Percentiles rank a stretch among this genome's conserved stretches.
phyloP scores from a whole-genome alignment of 2,113 vertebrate species.

The Scytalopus superciliaris region DNA sequence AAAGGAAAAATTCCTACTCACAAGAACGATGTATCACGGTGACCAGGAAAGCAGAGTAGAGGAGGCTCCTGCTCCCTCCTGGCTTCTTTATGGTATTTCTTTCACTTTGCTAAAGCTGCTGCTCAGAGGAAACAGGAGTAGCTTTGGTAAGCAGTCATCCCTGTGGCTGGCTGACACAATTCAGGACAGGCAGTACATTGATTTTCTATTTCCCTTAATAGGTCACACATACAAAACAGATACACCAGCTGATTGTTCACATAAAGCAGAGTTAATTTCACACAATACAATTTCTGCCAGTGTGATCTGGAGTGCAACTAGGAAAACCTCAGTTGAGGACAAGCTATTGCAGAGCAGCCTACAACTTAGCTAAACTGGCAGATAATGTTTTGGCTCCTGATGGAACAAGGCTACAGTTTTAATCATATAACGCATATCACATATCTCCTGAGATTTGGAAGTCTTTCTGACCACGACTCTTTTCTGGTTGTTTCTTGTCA shows the following conservation, averaged over 20 bases:
- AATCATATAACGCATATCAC: neutral
- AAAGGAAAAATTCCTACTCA: slow-evolving; percentile 5
- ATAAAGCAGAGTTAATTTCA: slow-evolving; percentile 11
- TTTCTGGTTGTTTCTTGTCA: neutral
- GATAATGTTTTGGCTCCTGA: neutral
- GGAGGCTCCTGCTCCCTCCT: neutral
- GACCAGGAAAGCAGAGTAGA: neutral
- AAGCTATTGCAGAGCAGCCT: neutral
- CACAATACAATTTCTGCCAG: neutral
- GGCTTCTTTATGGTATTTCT: neutral
- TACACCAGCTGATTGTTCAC: neutral
- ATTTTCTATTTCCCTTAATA: neutral
- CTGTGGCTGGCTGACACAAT: neutral
- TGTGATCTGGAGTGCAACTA: neutral
- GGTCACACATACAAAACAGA: neutral
- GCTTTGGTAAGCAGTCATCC: neutral
- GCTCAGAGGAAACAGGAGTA: neutral
- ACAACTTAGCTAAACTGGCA: neutral
- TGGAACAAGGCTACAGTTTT: neutral
- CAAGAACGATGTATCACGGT: neutral
- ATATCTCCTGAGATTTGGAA: neutral
- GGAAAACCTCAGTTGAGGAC: neutral
- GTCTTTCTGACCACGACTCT: neutral
- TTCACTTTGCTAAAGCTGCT: neutral
- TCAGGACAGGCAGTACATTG: neutral